These are phyloP conservation scores for Ochropleura plecta DNA, from an alignment of 2,888 invertebrate species.

Conservation along the genomic window DNA sequence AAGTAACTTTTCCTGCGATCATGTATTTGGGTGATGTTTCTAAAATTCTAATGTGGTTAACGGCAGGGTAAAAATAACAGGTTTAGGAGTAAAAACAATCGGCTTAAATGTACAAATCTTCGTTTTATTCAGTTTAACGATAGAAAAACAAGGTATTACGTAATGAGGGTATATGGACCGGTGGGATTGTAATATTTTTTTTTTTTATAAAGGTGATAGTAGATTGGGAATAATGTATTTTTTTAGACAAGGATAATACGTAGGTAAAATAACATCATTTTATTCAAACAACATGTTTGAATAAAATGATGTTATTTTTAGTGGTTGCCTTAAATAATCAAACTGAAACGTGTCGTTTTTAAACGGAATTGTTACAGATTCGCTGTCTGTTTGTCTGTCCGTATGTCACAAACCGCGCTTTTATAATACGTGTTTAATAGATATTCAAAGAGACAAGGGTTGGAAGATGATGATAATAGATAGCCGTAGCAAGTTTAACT, in stretches of 20 bases:
- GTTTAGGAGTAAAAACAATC: slow-evolving; percentile 50
- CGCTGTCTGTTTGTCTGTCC: too few relatives aligned
- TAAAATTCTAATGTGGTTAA: slow-evolving; percentile 46
- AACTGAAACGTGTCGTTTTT: neutral
- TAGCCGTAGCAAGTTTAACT: neutral
- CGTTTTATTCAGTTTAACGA: slow-evolving; percentile 20
- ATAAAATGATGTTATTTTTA: slow-evolving; percentile 10
- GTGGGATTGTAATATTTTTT: too few relatives aligned
- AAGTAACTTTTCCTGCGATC: neutral
- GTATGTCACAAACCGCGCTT: neutral
- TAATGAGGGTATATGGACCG: neutral
- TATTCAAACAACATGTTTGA: too few relatives aligned
- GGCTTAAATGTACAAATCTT: slow-evolving; percentile 44
- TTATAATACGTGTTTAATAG: neutral
- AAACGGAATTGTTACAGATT: too few relatives aligned
- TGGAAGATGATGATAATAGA: neutral
- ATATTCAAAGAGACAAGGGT: too few relatives aligned
- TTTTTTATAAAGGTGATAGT: neutral
- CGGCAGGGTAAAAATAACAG: slow-evolving; percentile 45
- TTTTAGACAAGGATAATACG: neutral
- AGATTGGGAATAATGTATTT: neutral
- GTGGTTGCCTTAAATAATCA: neutral
- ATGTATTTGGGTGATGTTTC: slow-evolving; percentile 18
- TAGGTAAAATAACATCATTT: too few relatives aligned
- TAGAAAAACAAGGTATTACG: slow-evolving; percentile 14